A percentile compares a stretch with the other conserved stretches of the same genome.
These are phyloP conservation scores for Drosophila ogumai DNA, from an alignment of 1,140 invertebrate species.

Conservation along the genomic window DNA sequence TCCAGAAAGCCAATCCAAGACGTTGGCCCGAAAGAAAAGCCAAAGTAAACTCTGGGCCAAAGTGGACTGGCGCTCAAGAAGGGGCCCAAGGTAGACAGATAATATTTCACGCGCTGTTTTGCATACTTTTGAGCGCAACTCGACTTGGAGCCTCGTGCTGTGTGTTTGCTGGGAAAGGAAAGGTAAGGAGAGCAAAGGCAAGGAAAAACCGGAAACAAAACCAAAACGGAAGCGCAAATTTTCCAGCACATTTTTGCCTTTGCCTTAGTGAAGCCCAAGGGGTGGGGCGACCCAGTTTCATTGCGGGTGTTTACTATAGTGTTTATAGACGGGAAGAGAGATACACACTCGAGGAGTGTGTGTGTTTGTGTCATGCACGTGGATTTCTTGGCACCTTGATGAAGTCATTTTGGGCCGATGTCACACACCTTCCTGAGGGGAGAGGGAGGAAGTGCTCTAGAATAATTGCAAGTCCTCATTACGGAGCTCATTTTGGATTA, in stretches of 20 bases:
- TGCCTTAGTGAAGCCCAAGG: background rate
- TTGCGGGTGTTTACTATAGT: conserved; percentile 31
- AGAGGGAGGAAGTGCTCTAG: conserved; percentile 3
- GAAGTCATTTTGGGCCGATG: conserved; percentile 51
- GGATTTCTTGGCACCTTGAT: conserved; percentile 36
- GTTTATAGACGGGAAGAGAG: conserved; percentile 26
- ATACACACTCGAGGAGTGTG: conserved; percentile 13
- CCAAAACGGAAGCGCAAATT: conserved; percentile 83
- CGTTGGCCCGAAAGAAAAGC: conserved; percentile 39
- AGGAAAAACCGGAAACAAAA: conserved; percentile 79
- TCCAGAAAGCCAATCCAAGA: conserved; percentile 67
- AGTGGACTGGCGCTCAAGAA: conserved; percentile 1
- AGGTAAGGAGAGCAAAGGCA: conserved; percentile 34
- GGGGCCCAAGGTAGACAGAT: conserved; percentile 69
- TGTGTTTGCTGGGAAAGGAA: conserved; percentile 43
- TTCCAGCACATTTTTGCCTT: conserved; percentile 79
- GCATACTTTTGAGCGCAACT: conserved; percentile 60
- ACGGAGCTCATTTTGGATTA: conserved; percentile 41
- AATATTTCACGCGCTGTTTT: conserved; percentile 82
- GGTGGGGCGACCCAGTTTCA: conserved; percentile 45
- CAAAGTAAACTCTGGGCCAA: conserved; percentile 46
- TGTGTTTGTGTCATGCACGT: conserved; percentile 7
- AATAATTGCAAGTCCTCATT: conserved; percentile 38
- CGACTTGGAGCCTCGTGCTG: conserved; percentile 21
- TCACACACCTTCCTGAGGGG: conserved; percentile 44